Conservation (phyloP, 1,140 invertebrate species). For the Solenopsis invicta region DNA sequence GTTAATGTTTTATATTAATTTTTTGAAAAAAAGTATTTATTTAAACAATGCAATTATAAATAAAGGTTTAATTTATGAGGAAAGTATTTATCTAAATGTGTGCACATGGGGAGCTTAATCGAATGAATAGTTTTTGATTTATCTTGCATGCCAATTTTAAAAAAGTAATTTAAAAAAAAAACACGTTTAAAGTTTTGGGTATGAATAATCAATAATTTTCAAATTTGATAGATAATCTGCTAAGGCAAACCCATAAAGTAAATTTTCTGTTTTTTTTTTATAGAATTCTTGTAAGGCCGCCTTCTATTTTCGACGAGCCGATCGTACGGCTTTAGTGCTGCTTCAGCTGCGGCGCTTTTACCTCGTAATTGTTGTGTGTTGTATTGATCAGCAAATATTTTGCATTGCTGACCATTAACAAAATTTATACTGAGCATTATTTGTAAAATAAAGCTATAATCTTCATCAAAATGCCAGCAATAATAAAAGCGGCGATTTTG, state of each 20-base stretch:
- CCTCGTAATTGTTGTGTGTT: neutral
- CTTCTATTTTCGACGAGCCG: neutral
- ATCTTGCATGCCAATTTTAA: neutral
- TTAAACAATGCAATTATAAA: neutral
- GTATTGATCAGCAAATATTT: constrained; percentile 21
- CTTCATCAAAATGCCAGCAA: constrained; percentile 24
- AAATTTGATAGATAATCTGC: neutral
- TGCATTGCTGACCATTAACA: constrained; percentile 1
- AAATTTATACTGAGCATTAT: constrained; percentile 5
- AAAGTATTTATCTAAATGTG: neutral
- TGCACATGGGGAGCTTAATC: neutral
- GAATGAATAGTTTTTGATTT: neutral
- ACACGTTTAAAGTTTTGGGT: neutral
- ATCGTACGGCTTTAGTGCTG: neutral
- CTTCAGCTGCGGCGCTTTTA: neutral
- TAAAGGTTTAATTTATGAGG: neutral
- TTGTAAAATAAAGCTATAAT: neutral
- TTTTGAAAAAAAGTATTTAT: constrained; percentile 15
- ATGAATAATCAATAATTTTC: neutral
- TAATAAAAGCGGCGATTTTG: neutral
- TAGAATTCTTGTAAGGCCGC: neutral
- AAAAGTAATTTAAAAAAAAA: neutral
- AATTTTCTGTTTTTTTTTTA: neutral
- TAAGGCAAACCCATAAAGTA: neutral
- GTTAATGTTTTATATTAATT: neutral